Evolutionary conservation across 2,113 vertebrate species (phyloP), one percentile per base, ranked within the genome.

Genomic region (Grus americana): DNA sequence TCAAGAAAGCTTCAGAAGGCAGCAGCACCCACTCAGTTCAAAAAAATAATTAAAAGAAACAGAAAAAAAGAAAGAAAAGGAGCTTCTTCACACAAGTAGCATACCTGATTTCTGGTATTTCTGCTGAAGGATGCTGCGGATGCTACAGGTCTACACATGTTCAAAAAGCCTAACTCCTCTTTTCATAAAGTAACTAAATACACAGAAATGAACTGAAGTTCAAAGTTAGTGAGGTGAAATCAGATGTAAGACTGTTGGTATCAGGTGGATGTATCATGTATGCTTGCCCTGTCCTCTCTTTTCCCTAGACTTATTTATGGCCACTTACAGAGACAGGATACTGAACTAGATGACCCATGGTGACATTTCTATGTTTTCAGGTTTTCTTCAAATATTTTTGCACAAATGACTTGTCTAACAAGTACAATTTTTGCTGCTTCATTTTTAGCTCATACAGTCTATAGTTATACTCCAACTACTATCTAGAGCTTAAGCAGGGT

Each of bases 51-150:
- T 21, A 22, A 59, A 63, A 24, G 26, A 3, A 29, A 57, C 11
- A 8, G 4, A 3, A 1, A 2, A 5, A 13, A 1, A 6, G 3
- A 12, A 16, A 44, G 5, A 47, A 24, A 5, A 17, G 18, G 19
- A n/a, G 40, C 21, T 72, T 38, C 11, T 49, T 61, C 44, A 72
- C 36, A 27, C 9, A 38, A n/a, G 61, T 11, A 57, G 7, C 36
- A 34, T 10, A 34, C 3, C 13, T 20, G 27, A 44, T 9, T 6
- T 71, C 15, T 5, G 30, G 9, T 21, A 15, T 18, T 63, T 30
- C 52, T 76, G 26, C 61, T 55, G 12, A 52, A 61, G 34, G 70
- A 36, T 27, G 32, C 20, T 73, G 54, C 12, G 32, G 42, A 11
- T 47, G 30, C 17, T 78, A 11, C 36, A 44, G 42, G 5, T 42